These are phyloP conservation scores for Empis stercorea DNA, from an alignment of 2,888 invertebrate genomes.

Conservation along the genomic window DNA sequence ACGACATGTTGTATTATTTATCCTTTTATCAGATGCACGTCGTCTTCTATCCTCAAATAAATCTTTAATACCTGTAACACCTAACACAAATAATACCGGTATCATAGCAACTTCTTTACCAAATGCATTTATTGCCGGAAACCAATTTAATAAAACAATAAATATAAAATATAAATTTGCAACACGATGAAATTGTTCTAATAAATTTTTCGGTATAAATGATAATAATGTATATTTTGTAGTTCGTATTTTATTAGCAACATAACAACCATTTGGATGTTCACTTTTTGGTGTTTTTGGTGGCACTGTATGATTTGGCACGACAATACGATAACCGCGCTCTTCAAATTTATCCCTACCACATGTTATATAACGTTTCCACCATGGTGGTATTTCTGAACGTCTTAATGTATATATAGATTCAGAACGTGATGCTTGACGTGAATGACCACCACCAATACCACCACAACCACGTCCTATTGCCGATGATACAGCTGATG, in stretches of 20 bases:
- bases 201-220: constrained; percentile 88
- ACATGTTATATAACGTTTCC: constrained; percentile 53
- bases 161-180: constrained; percentile 97
- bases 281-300: constrained; percentile 65
- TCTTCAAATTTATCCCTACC: constrained; percentile 52
- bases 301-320: constrained; percentile 76
- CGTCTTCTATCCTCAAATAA: constrained; percentile 86
- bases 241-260: constrained; percentile 78
- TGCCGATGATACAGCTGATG: constrained; percentile 37
- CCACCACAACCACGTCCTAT: constrained; percentile 47
- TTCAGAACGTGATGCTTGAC: constrained; percentile 81
- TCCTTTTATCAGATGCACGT: constrained; percentile 79
- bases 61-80: constrained; percentile 90
- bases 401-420: constrained; percentile 79
- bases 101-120: constrained; percentile 93
- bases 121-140: constrained; percentile 86
- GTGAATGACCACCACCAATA: constrained; percentile 67
- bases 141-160: constrained; percentile 92
- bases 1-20: constrained; percentile 85
- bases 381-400: constrained; percentile 55
- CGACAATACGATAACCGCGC: constrained; percentile 56
- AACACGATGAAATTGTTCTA: constrained; percentile 95
- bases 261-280: constrained; percentile 71
- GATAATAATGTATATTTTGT: constrained; percentile 90
- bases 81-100: constrained; percentile 86